Conservation (phyloP, 2,888 invertebrate genomes). For the Megaustenia siamemsis region DNA sequence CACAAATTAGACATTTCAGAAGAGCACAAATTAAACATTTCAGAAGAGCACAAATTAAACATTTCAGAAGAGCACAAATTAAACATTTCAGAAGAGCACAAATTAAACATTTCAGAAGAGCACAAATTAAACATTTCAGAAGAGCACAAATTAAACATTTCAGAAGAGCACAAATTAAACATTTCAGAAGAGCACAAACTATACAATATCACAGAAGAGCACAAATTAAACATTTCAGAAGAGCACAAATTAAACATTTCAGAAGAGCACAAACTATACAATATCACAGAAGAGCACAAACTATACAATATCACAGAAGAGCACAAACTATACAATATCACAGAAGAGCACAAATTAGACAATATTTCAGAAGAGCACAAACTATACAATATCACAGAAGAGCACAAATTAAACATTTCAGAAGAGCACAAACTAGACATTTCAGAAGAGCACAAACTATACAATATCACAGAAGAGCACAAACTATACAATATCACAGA, state of each 20-base stretch:
- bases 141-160: slow-evolving; percentile 79
- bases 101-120: slow-evolving; percentile 79
- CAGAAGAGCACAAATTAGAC: slow-evolving; percentile 76
- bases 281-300: slow-evolving; percentile 79
- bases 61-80: slow-evolving; percentile 78
- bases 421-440: slow-evolving; percentile 79
- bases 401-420: slow-evolving; percentile 79
- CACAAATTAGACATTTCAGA: slow-evolving; percentile 79
- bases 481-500: slow-evolving; percentile 78
- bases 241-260: slow-evolving; percentile 79
- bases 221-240: slow-evolving; percentile 79
- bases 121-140: slow-evolving; percentile 79
- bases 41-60: slow-evolving; percentile 78
- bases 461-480: slow-evolving; percentile 78
- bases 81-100: slow-evolving; percentile 78
- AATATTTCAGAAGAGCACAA: slow-evolving; percentile 78
- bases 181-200: slow-evolving; percentile 78
- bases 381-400: slow-evolving; percentile 78
- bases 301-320: slow-evolving; percentile 78
- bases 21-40: slow-evolving; percentile 79
- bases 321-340: slow-evolving; percentile 78
- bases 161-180: slow-evolving; percentile 78
- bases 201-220: slow-evolving; percentile 77
- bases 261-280: slow-evolving; percentile 76
- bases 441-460: slow-evolving; percentile 77